Conservation (phyloP, 2,113 vertebrate species). For the Elephas maximus region DNA sequence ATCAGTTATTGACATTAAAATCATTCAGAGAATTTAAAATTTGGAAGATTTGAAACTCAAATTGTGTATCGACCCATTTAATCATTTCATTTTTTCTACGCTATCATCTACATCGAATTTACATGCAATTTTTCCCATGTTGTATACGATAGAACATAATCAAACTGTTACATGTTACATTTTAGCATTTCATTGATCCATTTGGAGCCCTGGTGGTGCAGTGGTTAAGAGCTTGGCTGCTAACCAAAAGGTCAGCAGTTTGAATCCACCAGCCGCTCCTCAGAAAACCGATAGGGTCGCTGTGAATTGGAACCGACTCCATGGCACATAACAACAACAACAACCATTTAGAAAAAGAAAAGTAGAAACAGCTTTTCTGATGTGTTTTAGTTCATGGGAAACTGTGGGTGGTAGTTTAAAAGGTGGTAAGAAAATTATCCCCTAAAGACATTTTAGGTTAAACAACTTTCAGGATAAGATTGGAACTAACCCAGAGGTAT, state of each 20-base stretch:
- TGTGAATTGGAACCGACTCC: no score
- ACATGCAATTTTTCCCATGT: background rate
- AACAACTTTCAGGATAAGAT: conserved; percentile 81
- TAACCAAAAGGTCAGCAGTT: no score
- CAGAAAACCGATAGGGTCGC: no score
- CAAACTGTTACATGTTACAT: background rate
- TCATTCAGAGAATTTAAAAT: background rate
- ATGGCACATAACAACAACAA: no score
- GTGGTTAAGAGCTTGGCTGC: no score
- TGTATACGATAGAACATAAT: background rate
- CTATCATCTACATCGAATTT: background rate
- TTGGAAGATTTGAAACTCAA: background rate
- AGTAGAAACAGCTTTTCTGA: background rate
- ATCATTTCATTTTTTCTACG: background rate
- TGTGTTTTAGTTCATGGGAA: conserved; percentile 42
- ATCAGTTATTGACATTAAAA: background rate
- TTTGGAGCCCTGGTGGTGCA: background rate
- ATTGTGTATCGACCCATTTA: background rate
- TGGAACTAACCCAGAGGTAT: conserved; percentile 77
- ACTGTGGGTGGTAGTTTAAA: conserved; percentile 76
- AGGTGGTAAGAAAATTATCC: conserved; percentile 79
- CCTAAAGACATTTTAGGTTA: conserved; percentile 83
- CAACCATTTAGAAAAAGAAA: background rate
- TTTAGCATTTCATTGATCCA: conserved; percentile 46
- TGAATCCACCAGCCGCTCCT: no score